phyloP scores from a whole-genome alignment of 2,113 vertebrate species.

The Aldabrachelys gigantea region DNA sequence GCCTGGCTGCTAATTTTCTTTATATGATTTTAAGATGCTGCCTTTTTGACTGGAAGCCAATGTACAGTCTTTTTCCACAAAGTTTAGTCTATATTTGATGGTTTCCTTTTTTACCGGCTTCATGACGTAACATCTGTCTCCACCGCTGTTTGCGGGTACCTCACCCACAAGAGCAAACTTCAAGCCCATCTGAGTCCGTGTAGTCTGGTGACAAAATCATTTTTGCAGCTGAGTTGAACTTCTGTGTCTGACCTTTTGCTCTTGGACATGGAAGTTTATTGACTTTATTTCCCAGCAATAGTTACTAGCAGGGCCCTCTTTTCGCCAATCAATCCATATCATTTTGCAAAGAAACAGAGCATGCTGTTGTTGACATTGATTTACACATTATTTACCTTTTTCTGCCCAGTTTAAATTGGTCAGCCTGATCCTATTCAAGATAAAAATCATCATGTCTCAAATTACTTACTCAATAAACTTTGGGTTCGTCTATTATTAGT shows the following conservation, averaged over 20 bases:
- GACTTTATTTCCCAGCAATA: conserved; percentile 61
- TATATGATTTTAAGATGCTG: conserved; percentile 16
- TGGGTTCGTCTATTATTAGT: conserved; percentile 87
- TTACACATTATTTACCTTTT: conserved; percentile 80
- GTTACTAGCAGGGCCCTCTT: conserved; percentile 16
- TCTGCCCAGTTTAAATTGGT: conserved; percentile 80
- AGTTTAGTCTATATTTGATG: conserved; percentile 22
- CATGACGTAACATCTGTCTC: neutral
- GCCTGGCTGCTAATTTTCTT: conserved; percentile 36
- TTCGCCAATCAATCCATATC: conserved; percentile 67
- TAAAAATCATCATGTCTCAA: conserved; percentile 83
- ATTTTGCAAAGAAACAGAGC: conserved; percentile 74
- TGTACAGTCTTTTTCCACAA: neutral
- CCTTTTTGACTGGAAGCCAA: neutral
- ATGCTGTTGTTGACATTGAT: conserved; percentile 74
- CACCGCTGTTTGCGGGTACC: neutral
- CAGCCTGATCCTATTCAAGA: conserved; percentile 78
- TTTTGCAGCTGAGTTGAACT: conserved; percentile 5
- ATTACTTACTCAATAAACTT: conserved; percentile 89
- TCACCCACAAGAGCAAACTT: neutral
- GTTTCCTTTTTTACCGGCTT: conserved; percentile 21
- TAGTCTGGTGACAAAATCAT: conserved; percentile 3
- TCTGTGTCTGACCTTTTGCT: conserved; percentile 46
- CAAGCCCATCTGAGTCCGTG: neutral
- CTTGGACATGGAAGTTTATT: conserved; percentile 55